Percentiles rank a stretch among this genome's conserved stretches.
Conservation (phyloP, 2,888 invertebrate species). For the Lithophane socia region DNA sequence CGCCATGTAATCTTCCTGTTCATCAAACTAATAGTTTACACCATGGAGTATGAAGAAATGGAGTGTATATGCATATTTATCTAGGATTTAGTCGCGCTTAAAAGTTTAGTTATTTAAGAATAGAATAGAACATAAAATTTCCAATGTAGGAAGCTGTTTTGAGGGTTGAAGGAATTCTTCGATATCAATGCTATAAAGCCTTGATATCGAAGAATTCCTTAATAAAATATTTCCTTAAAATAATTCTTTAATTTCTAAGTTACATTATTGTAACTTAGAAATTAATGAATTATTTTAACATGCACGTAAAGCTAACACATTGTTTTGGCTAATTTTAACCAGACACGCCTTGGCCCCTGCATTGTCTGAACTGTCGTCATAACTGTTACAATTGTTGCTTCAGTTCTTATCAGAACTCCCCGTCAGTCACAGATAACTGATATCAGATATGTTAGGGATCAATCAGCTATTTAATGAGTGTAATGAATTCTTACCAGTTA, state of each 20-base stretch:
- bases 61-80: constrained; percentile 3
- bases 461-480: background rate
- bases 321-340: background rate
- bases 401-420: background rate
- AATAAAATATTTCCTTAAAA: too few species aligned
- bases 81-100: background rate
- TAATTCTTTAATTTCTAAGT: too few species aligned
- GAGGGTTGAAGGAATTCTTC: background rate
- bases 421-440: background rate
- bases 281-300: background rate
- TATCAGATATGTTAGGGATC: background rate
- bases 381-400: background rate
- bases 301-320: background rate
- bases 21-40: constrained; percentile 59
- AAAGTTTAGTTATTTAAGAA: background rate
- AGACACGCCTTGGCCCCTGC: background rate
- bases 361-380: background rate
- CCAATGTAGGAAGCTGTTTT: background rate
- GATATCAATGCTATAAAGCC: background rate
- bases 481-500: background rate
- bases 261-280: background rate
- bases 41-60: constrained; percentile 37
- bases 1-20: constrained; percentile 36
- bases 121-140: background rate
- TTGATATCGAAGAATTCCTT: too few species aligned